Base-by-base conservation (phyloP, 2,888 invertebrate species). In the Drosophila robusta region DNA sequence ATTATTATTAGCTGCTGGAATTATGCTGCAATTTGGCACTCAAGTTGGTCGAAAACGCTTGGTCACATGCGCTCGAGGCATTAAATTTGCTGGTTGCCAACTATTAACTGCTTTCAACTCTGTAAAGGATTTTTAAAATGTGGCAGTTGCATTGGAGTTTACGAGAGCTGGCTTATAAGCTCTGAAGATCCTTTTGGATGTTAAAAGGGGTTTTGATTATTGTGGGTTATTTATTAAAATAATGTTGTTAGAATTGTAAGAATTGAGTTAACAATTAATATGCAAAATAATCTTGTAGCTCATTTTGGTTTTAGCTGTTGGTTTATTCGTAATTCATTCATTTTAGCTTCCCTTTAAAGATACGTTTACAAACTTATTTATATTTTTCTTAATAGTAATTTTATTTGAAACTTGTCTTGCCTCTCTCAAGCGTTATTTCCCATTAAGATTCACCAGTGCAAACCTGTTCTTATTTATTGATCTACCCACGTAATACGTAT, bases 11-110 rank as follows among this genome's bases (percentile, higher is more conserved):
- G 18, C 18, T 18, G 66, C 54, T 50, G 41, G 42, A 75, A 68
- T 81, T 55, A 29, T 42, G 50, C 65, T 58, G 56, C 61, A 71
- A 54, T 50, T 75, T 54, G 62, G 44, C 39, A 9, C 36, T 41
- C 18, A 45, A 46, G 34, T 52, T 41, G 24, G 46, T 16, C 39
- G 3, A 32, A 32, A 24, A 14, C 32, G 73, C 74, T 32, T 55
- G 58, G 34, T 47, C 47, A 42, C 18, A 46, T 34, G 61, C 47
- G 32, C 42, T 52, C 8, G 24, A 39, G 32, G 41, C 36, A 54
- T 45, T 68, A 22, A 74, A 60, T 68, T 60, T 54, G 50, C 46
- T 42, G 45, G 8, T 22, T 34, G 22, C 44, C 71, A 57, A 70
- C 46, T 70, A 44, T 60, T 41, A 50, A 54, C 51, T 36, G 69